phyloP scores from a whole-genome alignment of 1,140 invertebrate genomes.

The Penaeus chinensis region DNA sequence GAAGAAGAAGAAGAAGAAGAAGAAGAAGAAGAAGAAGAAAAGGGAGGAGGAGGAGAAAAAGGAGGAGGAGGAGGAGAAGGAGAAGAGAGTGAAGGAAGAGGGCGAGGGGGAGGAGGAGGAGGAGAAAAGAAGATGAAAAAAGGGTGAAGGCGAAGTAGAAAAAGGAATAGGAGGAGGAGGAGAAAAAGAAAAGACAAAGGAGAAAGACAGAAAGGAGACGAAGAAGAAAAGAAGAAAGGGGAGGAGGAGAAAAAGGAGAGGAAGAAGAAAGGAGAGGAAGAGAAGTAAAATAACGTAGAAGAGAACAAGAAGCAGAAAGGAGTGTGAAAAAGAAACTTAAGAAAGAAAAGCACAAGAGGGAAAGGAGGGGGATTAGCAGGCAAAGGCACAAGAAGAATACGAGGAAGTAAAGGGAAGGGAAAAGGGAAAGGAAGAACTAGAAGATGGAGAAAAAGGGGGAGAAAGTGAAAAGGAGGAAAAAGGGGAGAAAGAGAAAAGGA shows the following conservation, averaged over 20 bases:
- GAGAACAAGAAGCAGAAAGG: neutral
- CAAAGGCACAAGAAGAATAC: neutral
- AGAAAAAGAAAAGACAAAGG: constrained; percentile 15
- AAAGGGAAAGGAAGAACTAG: neutral
- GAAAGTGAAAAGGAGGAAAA: too few species aligned
- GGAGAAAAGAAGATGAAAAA: neutral
- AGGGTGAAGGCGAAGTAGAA: neutral
- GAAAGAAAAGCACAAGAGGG: neutral
- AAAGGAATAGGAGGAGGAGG: neutral
- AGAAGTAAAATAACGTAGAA: neutral
- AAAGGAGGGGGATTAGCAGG: too few species aligned
- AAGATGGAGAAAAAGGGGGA: neutral
- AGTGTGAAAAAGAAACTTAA: neutral
- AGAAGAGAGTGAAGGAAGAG: neutral
- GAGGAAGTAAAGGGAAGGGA: neutral
- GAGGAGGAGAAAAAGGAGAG: neutral
- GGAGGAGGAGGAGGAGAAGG: neutral
- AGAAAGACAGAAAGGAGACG: neutral
- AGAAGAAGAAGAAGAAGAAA: neutral
- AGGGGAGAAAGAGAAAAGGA: too few species aligned
- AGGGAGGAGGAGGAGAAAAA: neutral
- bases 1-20: neutral
- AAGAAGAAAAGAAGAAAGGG: neutral
- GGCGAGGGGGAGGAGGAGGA: neutral
- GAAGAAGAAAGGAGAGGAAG: neutral